Evolutionary conservation across 35 echinoderm and acorn worm species (phyloP), one percentile per base, ranked within the genome.

Genomic region (Chiridota heheva): DNA sequence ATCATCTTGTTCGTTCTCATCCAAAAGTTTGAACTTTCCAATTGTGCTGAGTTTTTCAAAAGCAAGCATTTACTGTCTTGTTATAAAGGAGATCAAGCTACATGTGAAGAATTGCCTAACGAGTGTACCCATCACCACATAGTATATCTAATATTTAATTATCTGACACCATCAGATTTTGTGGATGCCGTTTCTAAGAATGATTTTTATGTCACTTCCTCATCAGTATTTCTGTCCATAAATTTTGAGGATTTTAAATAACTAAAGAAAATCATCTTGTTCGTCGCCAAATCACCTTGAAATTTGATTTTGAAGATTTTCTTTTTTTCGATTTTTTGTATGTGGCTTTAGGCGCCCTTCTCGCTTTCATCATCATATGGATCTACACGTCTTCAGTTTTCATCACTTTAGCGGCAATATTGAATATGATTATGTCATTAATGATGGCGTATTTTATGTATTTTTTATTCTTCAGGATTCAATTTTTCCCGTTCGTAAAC

Each of bases 401-500:
- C 20, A 59, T 96, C 20, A 86, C 92, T 16, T 1, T 85, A 20
- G 58, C 67, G 44, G 70, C 92, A 27, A 43, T 96, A 4, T 31
- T 90, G 7, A 85, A 89, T 46, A 90, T 90, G 87, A 43, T 86
- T n/a, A 75, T 96, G 48, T 96, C 92, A 0, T 45, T 96, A 27
- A 31, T 79, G 10, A 35, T 96, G n/a, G 76, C 92, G 8, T 90
- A 86, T 44, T 96, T 86, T 51, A 43, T 87, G 3, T 96, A 96
- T 44, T 81, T 45, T 15, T 46, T 82, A 17, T 47, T 96, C 39
- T 90, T 96, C 12, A 39, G 39, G 29, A 24, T 89, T 10, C 66
- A 73, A 10, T 96, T 96, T 69, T 90, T 96, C 51, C 92, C 92
- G 5, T 96, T 96, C 57, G 66, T 89, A 25, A 96, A 96, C 59